Evolutionary conservation across 2,797 vertebrate species (phyloP).

Genomic region (Jordanella pulchra): DNA sequence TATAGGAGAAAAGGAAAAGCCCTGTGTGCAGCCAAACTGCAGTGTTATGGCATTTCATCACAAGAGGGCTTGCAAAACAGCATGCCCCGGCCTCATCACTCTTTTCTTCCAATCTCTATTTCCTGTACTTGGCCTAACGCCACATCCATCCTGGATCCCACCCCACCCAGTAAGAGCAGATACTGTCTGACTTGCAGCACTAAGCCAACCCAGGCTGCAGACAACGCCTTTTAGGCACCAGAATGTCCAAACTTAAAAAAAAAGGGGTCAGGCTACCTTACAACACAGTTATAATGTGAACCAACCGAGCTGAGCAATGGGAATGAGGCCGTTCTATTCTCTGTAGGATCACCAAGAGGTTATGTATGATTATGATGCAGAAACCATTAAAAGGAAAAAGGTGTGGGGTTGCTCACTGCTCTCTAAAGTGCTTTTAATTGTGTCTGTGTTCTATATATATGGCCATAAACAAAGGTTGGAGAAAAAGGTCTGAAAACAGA

Average conservation of each 20-base stretch:
- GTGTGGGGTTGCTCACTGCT: no score
- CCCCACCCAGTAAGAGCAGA: constrained; percentile 47
- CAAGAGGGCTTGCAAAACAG: constrained; percentile 40
- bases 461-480: no score
- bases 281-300: constrained; percentile 6
- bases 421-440: no score
- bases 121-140: constrained; percentile 55
- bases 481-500: background rate
- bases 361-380: background rate
- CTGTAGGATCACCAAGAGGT: background rate
- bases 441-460: no score
- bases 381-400: background rate
- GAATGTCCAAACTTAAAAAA: constrained; percentile 47
- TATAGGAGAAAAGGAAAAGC: constrained; percentile 17
- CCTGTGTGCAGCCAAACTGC: constrained; percentile 24
- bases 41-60: constrained; percentile 52
- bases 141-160: constrained; percentile 29
- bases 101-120: constrained; percentile 67
- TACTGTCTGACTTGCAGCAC: constrained; percentile 68
- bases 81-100: constrained; percentile 40
- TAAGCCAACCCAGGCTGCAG: constrained; percentile 45
- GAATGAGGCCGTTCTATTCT: background rate
- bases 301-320: background rate
- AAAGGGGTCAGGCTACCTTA: constrained; percentile 31
- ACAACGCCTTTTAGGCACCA: constrained; percentile 26